Conservation (phyloP, 2,888 invertebrate genomes). For the Tipula unca region DNA sequence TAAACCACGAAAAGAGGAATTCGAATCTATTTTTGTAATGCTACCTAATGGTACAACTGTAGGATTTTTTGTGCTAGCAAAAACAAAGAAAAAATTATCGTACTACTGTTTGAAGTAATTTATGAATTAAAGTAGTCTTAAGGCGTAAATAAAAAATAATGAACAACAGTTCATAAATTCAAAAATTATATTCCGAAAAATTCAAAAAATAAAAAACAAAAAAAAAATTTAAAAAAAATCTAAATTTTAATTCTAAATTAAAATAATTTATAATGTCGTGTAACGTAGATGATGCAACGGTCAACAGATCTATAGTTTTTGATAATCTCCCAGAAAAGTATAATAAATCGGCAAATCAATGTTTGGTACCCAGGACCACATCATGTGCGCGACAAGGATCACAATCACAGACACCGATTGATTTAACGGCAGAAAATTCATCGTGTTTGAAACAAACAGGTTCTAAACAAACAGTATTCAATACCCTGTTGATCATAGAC, state of each 20-base stretch:
- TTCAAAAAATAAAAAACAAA: background rate
- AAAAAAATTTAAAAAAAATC: background rate
- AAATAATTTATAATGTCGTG: background rate
- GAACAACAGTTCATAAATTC: background rate
- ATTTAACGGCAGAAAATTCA: background rate
- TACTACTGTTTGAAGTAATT: background rate
- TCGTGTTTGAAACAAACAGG: background rate
- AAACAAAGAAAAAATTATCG: background rate
- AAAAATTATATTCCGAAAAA: background rate
- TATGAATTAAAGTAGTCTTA: background rate
- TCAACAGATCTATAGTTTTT: background rate
- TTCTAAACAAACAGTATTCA: background rate
- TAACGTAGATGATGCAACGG: too few species aligned
- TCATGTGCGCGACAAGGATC: background rate
- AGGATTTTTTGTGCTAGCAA: background rate
- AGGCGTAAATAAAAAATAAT: background rate
- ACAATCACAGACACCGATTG: background rate
- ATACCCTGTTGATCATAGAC: background rate
- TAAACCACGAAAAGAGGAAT: background rate
- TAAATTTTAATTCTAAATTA: background rate
- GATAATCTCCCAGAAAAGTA: background rate
- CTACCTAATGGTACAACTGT: background rate
- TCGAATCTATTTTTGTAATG: background rate
- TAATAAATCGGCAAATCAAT: background rate
- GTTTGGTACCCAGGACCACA: background rate